Evolutionary conservation across 2,888 invertebrate species (phyloP), one percentile per base, ranked within the genome.

Genomic region (Octodonta nipae): DNA sequence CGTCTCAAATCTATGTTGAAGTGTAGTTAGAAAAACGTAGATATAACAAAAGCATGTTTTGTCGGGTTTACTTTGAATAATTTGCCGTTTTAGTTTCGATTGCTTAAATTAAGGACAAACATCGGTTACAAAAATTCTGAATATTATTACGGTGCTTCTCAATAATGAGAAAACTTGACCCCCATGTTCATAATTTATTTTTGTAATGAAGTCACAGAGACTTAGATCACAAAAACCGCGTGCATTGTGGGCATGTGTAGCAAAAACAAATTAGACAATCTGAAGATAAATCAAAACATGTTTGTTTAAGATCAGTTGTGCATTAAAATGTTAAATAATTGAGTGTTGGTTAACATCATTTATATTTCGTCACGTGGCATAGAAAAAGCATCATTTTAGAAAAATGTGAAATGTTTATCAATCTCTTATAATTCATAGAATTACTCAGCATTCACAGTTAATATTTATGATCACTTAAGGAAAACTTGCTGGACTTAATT

Each of bases 121-220:
- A 28, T 38, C n/a, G n/a, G n/a, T 47, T 48, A 51, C 50, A 52
- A 51, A 36, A 40, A 37, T 30, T 40, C 31, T 28, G 36, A 34
- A 30, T 26, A 22, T 22, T n/a, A 22, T 22, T 22, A 22, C 22
- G n/a, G 22, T 22, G 3, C 22, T 22, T 22, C 11, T n/a, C n/a
- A n/a, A n/a, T n/a, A n/a, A n/a, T n/a, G n/a, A n/a, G n/a, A n/a
- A n/a, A n/a, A n/a, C n/a, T n/a, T n/a, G n/a, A n/a, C n/a, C n/a
- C n/a, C n/a, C n/a, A n/a, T n/a, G n/a, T n/a, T n/a, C n/a, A n/a
- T n/a, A n/a, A n/a, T n/a, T n/a, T n/a, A n/a, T n/a, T n/a, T 44
- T 52, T 56, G 58, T 58, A 55, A 58, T 60, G 50, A 57, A 61
- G 61, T 61, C 59, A 61, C 59, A 60, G 61, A 60, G 61, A 60